These are phyloP conservation scores for Myathropa florea DNA, from an alignment of 2,888 invertebrate species.

Conservation along the genomic window DNA sequence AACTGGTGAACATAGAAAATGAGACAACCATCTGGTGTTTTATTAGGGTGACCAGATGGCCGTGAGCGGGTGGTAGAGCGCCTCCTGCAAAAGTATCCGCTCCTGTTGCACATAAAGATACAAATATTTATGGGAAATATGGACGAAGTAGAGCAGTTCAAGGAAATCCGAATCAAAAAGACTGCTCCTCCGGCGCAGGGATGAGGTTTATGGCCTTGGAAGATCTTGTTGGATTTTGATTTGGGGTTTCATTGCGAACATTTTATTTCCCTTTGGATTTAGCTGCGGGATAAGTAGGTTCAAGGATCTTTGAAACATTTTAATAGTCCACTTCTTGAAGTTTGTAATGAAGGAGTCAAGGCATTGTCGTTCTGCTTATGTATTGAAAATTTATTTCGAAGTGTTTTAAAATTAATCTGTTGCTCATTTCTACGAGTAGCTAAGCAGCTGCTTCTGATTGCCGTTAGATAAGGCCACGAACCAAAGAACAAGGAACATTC, in stretches of 20 bases:
- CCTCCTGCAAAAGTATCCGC: neutral
- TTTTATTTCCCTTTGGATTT: neutral
- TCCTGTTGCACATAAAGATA: neutral
- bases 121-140: neutral
- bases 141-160: neutral
- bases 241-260: too few relatives aligned
- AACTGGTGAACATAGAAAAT: constrained; percentile 14
- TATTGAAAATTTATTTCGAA: too few relatives aligned
- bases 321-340: too few relatives aligned
- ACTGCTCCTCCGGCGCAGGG: neutral
- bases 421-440: too few relatives aligned
- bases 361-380: too few relatives aligned
- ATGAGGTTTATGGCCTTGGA: neutral
- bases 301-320: too few relatives aligned
- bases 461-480: too few relatives aligned
- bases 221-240: neutral
- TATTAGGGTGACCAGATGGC: constrained; percentile 49
- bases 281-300: neutral
- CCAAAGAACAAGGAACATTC: too few relatives aligned
- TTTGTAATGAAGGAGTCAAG: too few relatives aligned
- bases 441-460: too few relatives aligned
- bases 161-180: neutral
- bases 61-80: neutral
- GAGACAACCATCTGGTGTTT: constrained; percentile 51
- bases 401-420: too few relatives aligned